Percentiles rank a stretch among this genome's conserved stretches.
Evolutionary conservation across 2,888 invertebrate genomes (phyloP).

Genomic region (Pachymerium ferrugineum): DNA sequence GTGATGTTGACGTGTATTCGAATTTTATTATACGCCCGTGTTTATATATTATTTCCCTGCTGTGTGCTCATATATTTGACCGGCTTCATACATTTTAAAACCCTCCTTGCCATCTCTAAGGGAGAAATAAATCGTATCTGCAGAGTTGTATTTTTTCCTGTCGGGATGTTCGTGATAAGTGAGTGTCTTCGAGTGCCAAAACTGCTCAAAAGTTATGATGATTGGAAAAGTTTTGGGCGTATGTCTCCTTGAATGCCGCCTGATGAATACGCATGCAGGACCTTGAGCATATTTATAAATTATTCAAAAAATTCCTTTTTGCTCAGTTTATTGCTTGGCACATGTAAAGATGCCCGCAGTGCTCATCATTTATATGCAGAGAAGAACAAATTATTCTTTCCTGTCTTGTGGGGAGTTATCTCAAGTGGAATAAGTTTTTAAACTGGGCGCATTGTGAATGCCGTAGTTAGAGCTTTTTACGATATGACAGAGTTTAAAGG

Average conservation of each 20-base stretch:
- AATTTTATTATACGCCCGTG: slow-evolving; percentile 1
- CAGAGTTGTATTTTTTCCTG: background rate
- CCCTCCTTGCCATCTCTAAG: slow-evolving; percentile 10
- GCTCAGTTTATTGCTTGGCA: background rate
- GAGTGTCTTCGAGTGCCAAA: slow-evolving; percentile 27
- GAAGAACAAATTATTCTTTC: slow-evolving; percentile 21
- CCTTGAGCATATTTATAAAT: slow-evolving; percentile 27
- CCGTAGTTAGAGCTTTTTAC: background rate
- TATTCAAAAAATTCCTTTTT: slow-evolving; percentile 20
- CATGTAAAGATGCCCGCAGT: background rate
- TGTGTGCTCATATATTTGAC: background rate
- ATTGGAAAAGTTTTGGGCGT: slow-evolving; percentile 27
- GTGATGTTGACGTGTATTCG: background rate
- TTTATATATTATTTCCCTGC: slow-evolving; percentile 20
- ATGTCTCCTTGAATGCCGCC: background rate
- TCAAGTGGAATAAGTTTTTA: background rate
- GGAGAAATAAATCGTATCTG: slow-evolving; percentile 16
- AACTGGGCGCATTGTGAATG: background rate
- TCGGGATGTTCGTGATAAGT: slow-evolving; percentile 21
- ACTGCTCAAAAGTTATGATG: slow-evolving; percentile 14
- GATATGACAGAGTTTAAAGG: background rate
- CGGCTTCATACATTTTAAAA: slow-evolving; percentile 24
- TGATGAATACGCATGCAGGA: slow-evolving; percentile 15
- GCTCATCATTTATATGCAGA: background rate
- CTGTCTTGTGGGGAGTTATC: background rate